A percentile compares a stretch with the other conserved stretches of the same genome.
phyloP scores from a whole-genome alignment of 1,140 invertebrate genomes.

The Cyphomyrmex costatus region DNA sequence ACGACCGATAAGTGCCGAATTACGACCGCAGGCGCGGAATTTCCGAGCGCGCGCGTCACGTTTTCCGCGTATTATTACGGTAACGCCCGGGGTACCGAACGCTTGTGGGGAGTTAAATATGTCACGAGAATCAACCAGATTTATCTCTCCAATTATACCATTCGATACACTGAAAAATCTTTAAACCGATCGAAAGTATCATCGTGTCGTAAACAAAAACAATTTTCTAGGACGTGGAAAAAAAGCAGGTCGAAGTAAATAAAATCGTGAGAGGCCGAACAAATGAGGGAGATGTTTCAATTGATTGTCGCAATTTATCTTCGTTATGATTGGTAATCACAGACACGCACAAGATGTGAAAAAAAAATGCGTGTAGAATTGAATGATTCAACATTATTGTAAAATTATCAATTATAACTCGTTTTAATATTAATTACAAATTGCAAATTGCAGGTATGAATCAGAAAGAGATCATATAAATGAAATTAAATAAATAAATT shows the following conservation, averaged over 20 bases:
- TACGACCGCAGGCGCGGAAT: constrained; percentile 2
- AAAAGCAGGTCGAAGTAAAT: not conserved
- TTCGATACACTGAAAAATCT: not conserved
- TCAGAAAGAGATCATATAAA: not conserved
- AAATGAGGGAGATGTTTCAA: not conserved
- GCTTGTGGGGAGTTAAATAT: not conserved
- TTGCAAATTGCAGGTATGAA: not conserved
- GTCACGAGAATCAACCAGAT: not conserved
- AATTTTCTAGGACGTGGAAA: not conserved
- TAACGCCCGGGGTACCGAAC: too few relatives aligned
- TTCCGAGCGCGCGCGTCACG: not conserved
- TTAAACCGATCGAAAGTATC: not conserved
- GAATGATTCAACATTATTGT: constrained; percentile 22
- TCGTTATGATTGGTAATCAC: constrained; percentile 13
- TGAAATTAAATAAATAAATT: constrained; percentile 45
- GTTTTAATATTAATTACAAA: constrained; percentile 53
- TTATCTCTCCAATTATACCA: not conserved
- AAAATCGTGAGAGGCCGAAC: not conserved
- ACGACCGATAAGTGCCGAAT: constrained; percentile 60
- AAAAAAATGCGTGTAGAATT: constrained; percentile 16
- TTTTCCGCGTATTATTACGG: not conserved
- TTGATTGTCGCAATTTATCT: not conserved
- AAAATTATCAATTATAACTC: constrained; percentile 42
- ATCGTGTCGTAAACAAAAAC: not conserved
- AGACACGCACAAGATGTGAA: not conserved